These are phyloP conservation scores for Agraylea sexmaculata DNA, from an alignment of 1,140 invertebrate species.

Conservation along the genomic window DNA sequence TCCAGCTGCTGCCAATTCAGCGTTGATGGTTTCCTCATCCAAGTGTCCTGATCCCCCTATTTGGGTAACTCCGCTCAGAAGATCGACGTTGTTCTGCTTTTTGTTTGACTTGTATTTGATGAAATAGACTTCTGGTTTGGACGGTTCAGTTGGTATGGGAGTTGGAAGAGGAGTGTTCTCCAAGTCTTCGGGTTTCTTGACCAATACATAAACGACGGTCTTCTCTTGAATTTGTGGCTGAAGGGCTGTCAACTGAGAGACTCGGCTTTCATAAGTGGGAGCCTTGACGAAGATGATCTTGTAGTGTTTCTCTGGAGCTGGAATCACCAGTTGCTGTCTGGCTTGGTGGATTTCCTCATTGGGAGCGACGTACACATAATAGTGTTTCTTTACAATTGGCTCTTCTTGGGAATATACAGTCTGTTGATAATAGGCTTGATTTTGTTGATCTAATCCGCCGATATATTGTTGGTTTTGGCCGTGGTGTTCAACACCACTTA, in stretches of 20 bases:
- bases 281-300: constrained; percentile 71
- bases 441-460: too few species aligned
- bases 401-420: too few species aligned
- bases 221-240: constrained; percentile 56
- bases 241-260: constrained; percentile 28
- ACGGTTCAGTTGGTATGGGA: constrained; percentile 36
- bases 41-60: neutral
- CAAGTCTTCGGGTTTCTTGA: constrained; percentile 48
- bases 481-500: too few species aligned
- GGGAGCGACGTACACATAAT: constrained; percentile 33
- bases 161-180: constrained; percentile 35
- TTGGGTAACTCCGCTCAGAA: neutral
- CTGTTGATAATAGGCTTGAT: too few species aligned
- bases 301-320: constrained; percentile 52
- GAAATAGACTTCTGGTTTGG: constrained; percentile 48
- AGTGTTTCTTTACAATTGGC: constrained; percentile 34
- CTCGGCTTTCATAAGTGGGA: constrained; percentile 23
- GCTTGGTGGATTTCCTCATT: constrained; percentile 30
- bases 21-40: constrained; percentile 5
- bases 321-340: constrained; percentile 26
- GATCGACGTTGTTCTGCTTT: constrained; percentile 9
- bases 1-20: constrained; percentile 2
- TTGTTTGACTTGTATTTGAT: constrained; percentile 42
- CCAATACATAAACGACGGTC: constrained; percentile 66
- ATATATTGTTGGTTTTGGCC: too few species aligned